Evolutionary conservation across 2,888 invertebrate species (phyloP).

Genomic region (Steinernema scapterisci): DNA sequence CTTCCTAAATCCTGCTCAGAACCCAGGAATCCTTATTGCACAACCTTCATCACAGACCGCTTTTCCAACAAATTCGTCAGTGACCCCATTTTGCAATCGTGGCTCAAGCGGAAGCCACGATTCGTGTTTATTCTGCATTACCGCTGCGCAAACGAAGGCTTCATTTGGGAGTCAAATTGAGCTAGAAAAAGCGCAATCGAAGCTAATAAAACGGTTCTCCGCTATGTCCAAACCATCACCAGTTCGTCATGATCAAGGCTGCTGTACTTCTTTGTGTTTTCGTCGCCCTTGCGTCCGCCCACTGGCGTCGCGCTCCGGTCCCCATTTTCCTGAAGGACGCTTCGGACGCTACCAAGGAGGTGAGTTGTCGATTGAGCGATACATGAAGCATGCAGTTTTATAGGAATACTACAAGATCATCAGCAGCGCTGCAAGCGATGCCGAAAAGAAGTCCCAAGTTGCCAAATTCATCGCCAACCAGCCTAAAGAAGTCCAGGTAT

Average conservation of each 20-base stretch:
- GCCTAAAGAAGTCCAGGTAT: background rate
- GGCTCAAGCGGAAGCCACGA: background rate
- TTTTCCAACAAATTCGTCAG: too few relatives aligned
- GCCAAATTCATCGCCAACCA: background rate
- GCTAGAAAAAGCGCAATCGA: background rate
- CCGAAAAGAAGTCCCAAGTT: background rate
- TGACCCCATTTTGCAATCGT: background rate
- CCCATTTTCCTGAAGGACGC: slow-evolving; percentile 15
- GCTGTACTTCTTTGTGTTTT: background rate
- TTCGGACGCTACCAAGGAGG: slow-evolving; percentile 8
- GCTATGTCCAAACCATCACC: background rate
- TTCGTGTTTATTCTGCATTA: background rate
- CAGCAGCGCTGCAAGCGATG: background rate
- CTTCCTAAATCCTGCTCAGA: too few relatives aligned
- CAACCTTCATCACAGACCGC: too few relatives aligned
- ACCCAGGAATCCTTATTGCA: too few relatives aligned
- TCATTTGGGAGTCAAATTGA: background rate
- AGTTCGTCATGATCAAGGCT: slow-evolving; percentile 5
- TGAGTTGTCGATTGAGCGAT: too few relatives aligned
- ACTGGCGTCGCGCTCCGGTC: slow-evolving; percentile 1
- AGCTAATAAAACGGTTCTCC: background rate
- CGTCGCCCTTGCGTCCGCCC: background rate
- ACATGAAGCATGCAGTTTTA: background rate
- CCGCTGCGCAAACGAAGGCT: background rate
- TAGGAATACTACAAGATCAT: background rate